A percentile compares a stretch with the other conserved stretches of the same genome.
Evolutionary conservation across 1,140 invertebrate genomes (phyloP).

Genomic region (Aradophagus sp.): DNA sequence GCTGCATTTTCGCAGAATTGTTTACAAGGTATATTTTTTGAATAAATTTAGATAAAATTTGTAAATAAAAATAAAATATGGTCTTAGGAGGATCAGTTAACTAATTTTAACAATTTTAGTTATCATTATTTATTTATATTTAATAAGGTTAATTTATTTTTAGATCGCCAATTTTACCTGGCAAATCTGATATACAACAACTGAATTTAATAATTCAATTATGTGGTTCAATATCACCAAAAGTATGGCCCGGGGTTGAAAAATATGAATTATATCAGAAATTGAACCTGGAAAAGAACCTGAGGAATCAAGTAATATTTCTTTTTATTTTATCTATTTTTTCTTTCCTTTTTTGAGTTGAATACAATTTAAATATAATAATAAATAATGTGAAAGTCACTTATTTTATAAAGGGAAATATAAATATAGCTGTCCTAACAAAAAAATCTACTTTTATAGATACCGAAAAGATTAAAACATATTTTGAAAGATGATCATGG

Average conservation of each 20-base stretch:
- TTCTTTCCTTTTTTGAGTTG: no score
- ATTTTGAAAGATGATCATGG: no score
- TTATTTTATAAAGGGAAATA: no score
- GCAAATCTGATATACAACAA: background rate
- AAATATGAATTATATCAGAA: background rate
- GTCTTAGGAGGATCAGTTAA: no score
- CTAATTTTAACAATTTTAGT: background rate
- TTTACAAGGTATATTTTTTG: background rate
- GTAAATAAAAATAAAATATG: no score
- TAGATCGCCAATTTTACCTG: background rate
- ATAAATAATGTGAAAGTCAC: no score
- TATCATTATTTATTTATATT: background rate
- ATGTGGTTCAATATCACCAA: background rate
- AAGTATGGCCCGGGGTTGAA: background rate
- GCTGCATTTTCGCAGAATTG: constrained; percentile 1
- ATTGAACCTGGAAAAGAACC: background rate
- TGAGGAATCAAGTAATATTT: background rate
- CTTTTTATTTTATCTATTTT: no score
- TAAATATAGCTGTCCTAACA: no score
- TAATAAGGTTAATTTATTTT: background rate
- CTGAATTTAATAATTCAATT: background rate
- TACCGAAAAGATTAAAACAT: no score
- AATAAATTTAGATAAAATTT: no score
- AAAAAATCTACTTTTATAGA: no score
- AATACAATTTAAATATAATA: no score